Percentiles rank a stretch among this genome's conserved stretches.
Conservation (phyloP, 2,888 invertebrate genomes). For the Lithophane ornitopus region DNA sequence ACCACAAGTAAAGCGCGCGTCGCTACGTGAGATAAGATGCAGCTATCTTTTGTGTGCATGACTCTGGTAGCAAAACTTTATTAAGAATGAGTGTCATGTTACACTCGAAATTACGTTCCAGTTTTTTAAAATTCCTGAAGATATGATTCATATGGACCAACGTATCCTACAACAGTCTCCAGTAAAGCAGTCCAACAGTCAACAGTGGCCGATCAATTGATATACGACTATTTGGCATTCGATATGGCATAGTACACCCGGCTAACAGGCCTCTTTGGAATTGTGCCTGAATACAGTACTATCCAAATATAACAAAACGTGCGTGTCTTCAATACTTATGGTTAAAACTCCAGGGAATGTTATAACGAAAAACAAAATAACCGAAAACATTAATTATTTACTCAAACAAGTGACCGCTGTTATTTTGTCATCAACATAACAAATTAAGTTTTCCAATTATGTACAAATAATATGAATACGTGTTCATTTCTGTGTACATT, state of each 20-base stretch:
- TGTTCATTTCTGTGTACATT: slow-evolving; percentile 31
- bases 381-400: slow-evolving; percentile 20
- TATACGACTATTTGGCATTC: too few relatives aligned
- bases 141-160: background rate
- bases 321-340: slow-evolving; percentile 17
- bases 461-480: slow-evolving; percentile 15
- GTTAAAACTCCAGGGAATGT: slow-evolving; percentile 10
- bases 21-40: background rate
- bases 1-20: too few relatives aligned
- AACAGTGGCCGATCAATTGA: too few relatives aligned
- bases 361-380: slow-evolving; percentile 13
- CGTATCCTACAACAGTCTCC: background rate
- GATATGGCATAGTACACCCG: too few relatives aligned
- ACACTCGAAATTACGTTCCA: background rate
- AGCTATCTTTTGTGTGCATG: background rate
- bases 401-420: slow-evolving; percentile 8
- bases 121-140: slow-evolving; percentile 2
- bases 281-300: background rate
- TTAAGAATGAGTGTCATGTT: slow-evolving; percentile 1
- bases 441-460: slow-evolving; percentile 38
- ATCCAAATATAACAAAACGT: background rate
- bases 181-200: too few relatives aligned
- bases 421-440: slow-evolving; percentile 44
- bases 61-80: background rate
- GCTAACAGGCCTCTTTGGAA: background rate